These are phyloP conservation scores for Cryptoprocta ferox DNA, from an alignment of 2,797 vertebrate species.

Conservation along the genomic window DNA sequence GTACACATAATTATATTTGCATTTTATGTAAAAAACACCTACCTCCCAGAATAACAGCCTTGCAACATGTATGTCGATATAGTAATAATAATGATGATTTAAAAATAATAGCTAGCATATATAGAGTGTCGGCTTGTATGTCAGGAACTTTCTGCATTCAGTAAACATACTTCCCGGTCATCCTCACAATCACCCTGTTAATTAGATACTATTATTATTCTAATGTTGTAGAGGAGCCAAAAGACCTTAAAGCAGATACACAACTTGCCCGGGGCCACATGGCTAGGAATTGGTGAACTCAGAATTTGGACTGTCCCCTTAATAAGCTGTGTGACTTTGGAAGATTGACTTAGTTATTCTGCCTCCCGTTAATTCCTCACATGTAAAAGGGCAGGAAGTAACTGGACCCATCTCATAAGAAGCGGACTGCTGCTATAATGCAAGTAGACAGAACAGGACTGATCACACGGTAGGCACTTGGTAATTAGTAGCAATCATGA, in stretches of 20 bases:
- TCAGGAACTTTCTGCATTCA: too few relatives aligned
- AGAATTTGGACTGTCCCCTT: background rate
- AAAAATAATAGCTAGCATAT: background rate
- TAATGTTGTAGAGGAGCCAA: background rate
- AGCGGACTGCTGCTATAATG: background rate
- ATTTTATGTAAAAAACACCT: background rate
- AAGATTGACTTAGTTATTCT: background rate
- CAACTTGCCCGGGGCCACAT: background rate
- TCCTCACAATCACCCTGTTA: background rate
- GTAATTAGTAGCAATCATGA: background rate
- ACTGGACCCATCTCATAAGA: background rate
- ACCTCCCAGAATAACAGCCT: background rate
- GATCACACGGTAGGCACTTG: background rate
- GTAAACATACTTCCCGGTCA: fast-evolving
- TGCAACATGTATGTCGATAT: background rate
- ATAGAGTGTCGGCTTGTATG: background rate
- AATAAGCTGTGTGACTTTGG: background rate
- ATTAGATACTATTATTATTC: background rate
- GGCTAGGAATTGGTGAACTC: background rate
- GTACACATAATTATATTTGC: background rate
- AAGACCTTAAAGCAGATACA: background rate
- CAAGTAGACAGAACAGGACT: background rate
- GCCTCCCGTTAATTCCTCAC: background rate
- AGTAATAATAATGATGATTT: background rate
- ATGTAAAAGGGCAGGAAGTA: background rate